These are phyloP conservation scores for Hemibagrus guttatus DNA, from an alignment of 2,797 vertebrate species.

Conservation along the genomic window DNA sequence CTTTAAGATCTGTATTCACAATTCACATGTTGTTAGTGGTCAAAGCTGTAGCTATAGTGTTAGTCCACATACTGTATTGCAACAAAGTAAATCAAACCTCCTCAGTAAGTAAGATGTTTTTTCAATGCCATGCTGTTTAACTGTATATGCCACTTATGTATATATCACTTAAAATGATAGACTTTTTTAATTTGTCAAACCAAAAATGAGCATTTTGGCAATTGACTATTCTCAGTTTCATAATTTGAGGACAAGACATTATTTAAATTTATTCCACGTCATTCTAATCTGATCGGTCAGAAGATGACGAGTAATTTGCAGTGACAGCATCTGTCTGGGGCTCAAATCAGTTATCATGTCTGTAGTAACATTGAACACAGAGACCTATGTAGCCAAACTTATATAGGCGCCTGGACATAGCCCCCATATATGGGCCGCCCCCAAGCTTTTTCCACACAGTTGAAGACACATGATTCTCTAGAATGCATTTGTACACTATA, in stretches of 20 bases:
- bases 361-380: background rate
- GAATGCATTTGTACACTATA: background rate
- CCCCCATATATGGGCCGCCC: background rate
- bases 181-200: too few relatives aligned
- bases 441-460: background rate
- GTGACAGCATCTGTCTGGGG: background rate
- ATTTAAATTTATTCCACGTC: background rate
- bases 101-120: background rate
- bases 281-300: background rate
- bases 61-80: background rate
- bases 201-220: background rate
- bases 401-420: background rate
- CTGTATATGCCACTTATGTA: too few relatives aligned
- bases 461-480: background rate
- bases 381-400: background rate
- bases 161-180: too few relatives aligned
- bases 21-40: background rate
- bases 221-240: background rate
- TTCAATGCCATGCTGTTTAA: too few relatives aligned
- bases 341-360: background rate
- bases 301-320: background rate
- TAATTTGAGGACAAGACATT: background rate
- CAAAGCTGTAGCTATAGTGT: background rate
- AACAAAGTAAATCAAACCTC: background rate
- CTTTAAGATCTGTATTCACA: background rate